Evolutionary conservation across 2,113 vertebrate species (phyloP), one percentile per base, ranked within the genome.

Genomic region (Tychaedon coryphoeus): DNA sequence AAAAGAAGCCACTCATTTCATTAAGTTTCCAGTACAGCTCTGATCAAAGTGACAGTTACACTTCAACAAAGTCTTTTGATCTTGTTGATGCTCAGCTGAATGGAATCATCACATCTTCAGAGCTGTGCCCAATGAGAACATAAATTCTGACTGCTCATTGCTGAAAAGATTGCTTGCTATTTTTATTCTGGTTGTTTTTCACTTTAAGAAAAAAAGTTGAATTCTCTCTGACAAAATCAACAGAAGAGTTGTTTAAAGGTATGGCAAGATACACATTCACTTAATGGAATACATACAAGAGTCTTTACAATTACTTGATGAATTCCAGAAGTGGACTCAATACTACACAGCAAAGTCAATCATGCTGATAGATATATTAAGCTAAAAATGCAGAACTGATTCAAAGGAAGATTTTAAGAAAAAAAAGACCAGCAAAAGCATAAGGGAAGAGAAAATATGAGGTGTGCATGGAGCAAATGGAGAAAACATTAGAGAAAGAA

Each of bases 1-100:
- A 83, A 76, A 89, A 88, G 36, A 64, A 79, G 57, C 31, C 87
- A 70, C 66, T 86, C 47, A 62, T 95, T 94, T 95, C 75, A 86
- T 94, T 79, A 76, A 40, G 51, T 93, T 92, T 92, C 75, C 85
- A 94, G 64, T 86, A 75, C 24, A 76, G 43, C 67, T 94, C 88
- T 90, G 85, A 97, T 94, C 85, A 94, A 96, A 97, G 91, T 91
- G 91, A 95, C 71, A 75, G 81, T 45, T 92, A 92, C 90, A 88
- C 67, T 92, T 96, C 90, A 96, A 40, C 72, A 83, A 88, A 90
- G 77, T 61, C 88, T 88, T 96, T 80, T 94, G 93, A 96, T 95
- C 90, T 80, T 96, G 93, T 90, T 88, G 96, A 93, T 94, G 90
- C 79, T 96, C 76, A 94, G 48, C 90, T 95, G 92, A 96, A 94